Evolutionary conservation across 2,888 invertebrate genomes (phyloP), one percentile per base, ranked within the genome.

Genomic region (Erebia epiphron): DNA sequence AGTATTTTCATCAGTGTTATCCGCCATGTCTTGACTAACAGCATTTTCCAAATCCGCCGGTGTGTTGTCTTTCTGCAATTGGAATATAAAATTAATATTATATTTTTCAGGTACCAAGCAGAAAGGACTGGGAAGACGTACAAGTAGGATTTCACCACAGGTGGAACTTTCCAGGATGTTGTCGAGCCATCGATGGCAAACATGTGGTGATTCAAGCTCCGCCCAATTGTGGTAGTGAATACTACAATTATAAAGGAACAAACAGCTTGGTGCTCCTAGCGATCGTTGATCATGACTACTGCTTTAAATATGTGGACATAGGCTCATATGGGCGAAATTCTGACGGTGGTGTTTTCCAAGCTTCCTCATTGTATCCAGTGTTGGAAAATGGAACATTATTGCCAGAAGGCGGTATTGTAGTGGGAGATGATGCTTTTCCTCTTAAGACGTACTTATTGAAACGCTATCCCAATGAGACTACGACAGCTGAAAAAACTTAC

Each of bases 331-430:
- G 75, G 18, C 64, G 76, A 64, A 68, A 69, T 66, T 76, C 78
- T 21, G 77, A 79, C 75, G 76, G 78, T 50, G 77, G 77, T 35
- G 76, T 80, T 50, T 79, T 79, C 70, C 72, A 69, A 18, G 68
- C 74, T 49, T 76, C 73, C 75, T 62, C 52, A 41, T 69, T 79
- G 35, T 69, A 72, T 64, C 67, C 67, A 63, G 66, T 26, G 52
- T 70, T 49, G 41, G 75, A 76, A 75, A 76, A 75, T 52, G 46
- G 58, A 65, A n/a, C 54, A 54, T 54, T 76, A 50, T 56, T 77
- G 70, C 75, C 73, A 61, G 72, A 75, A 67, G 58, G 26, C 50
- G 69, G 61, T 26, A 67, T 75, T 46, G 46, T 75, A 61, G 70
- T 75, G 35, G 68, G 64, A 50, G 64, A 52, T 50, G 50, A 26